Conservation (phyloP, 2,888 invertebrate genomes). For the Aplocera efformata region DNA sequence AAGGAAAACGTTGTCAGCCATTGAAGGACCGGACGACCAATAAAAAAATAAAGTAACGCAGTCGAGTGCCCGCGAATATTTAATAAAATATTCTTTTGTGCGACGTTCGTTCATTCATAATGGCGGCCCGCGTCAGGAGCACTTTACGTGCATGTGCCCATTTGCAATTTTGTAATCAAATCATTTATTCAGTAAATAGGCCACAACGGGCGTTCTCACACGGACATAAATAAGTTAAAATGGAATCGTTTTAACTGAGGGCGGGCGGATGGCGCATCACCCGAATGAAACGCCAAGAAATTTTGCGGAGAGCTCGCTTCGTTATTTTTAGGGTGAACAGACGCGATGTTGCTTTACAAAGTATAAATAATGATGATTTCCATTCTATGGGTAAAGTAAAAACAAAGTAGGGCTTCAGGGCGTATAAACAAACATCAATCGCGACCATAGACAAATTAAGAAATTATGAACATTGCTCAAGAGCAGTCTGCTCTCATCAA, state of each 20-base stretch:
- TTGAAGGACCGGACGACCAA: constrained; percentile 37
- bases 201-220: constrained; percentile 30
- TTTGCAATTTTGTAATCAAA: constrained; percentile 35
- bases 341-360: constrained; percentile 17
- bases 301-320: constrained; percentile 18
- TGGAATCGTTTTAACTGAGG: constrained; percentile 28
- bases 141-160: constrained; percentile 28
- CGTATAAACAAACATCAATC: too few relatives aligned
- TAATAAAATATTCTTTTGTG: constrained; percentile 30
- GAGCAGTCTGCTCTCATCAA: too few relatives aligned
- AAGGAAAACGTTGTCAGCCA: constrained; percentile 43
- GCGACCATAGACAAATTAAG: too few relatives aligned
- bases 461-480: too few relatives aligned
- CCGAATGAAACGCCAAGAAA: constrained; percentile 25
- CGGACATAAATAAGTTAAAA: constrained; percentile 31
- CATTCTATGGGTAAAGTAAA: not conserved
- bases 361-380: constrained; percentile 1
- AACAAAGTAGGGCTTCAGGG: too few relatives aligned
- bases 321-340: constrained; percentile 14
- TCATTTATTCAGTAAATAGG: constrained; percentile 35
- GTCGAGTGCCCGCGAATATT: constrained; percentile 24
- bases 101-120: constrained; percentile 17
- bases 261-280: constrained; percentile 22
- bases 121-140: constrained; percentile 22
- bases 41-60: constrained; percentile 39